Percentiles rank a stretch among this genome's conserved stretches.
Evolutionary conservation across 2,888 invertebrate species (phyloP).

Genomic region (Volucella inflata): DNA sequence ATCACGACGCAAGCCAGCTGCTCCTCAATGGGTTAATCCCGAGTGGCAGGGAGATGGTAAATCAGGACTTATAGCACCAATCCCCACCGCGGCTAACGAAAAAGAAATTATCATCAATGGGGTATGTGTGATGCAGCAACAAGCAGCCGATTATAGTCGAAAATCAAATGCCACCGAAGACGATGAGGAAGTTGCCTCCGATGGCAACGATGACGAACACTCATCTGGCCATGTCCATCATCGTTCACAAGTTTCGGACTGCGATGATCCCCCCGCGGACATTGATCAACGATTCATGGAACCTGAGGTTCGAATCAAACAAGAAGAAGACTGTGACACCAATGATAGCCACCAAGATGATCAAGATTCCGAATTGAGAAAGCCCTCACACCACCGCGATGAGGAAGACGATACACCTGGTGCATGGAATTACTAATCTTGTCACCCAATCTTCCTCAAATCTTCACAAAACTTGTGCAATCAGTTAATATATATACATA

Average conservation of each 20-base stretch:
- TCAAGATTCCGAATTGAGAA: constrained; percentile 49
- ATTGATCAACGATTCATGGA: constrained; percentile 82
- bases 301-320: constrained; percentile 82
- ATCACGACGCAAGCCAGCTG: constrained; percentile 95
- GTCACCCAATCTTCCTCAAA: constrained; percentile 19
- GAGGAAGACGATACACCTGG: constrained; percentile 70
- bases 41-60: constrained; percentile 89
- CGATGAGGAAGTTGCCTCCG: constrained; percentile 90
- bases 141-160: constrained; percentile 88
- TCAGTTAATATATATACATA: constrained; percentile 64
- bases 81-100: constrained; percentile 78
- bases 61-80: constrained; percentile 82
- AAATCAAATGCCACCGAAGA: constrained; percentile 82
- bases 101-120: constrained; percentile 96
- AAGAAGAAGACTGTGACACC: constrained; percentile 81
- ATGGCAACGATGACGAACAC: constrained; percentile 74
- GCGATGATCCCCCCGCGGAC: constrained; percentile 78
- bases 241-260: constrained; percentile 72
- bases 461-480: constrained; percentile 66
- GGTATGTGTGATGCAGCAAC: constrained; percentile 95
- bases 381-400: constrained; percentile 54
- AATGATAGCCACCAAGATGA: constrained; percentile 76
- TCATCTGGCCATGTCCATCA: constrained; percentile 36
- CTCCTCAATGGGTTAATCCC: constrained; percentile 99
- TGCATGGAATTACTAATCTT: constrained; percentile 68